These are phyloP conservation scores for cattle (Bos taurus) DNA, from an alignment of 2,113 vertebrate genomes.

Conservation along the genomic window ARS-UCD2.0 NC_037344.1:28854001-28854500, in stretches of 20 bases:
- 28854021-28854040: neutral
- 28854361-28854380: neutral
- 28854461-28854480: neutral
- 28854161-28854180: slow-evolving; percentile 12
- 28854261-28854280: neutral
- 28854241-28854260: neutral
- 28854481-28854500: neutral
- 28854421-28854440: neutral
- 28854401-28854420: neutral
- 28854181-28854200: neutral
- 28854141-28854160: neutral
- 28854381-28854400: neutral
- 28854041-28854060: neutral
- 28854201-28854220: neutral
- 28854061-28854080: neutral
- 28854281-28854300: neutral
- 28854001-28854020: neutral
- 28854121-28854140: neutral
- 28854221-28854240: neutral
- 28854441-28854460: neutral
- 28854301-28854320: neutral
- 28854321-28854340: neutral
- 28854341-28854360: neutral
- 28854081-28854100: neutral
- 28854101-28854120: neutral